Evolutionary conservation across 2,113 vertebrate species (phyloP), one percentile per base, ranked within the genome.

Genomic region (Hippocampus guttulatus): DNA sequence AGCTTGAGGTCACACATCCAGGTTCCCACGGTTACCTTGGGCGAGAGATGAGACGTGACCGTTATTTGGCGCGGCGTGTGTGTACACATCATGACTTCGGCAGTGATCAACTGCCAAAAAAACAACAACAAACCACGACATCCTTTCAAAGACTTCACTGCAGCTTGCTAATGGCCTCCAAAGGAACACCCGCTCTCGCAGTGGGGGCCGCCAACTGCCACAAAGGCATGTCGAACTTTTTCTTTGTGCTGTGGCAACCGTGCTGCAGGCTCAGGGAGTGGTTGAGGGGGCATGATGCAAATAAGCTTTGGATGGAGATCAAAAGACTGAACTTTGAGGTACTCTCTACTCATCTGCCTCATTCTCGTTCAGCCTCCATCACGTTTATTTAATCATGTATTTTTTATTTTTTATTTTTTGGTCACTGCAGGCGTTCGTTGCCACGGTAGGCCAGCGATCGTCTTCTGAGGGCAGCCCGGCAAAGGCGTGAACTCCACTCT

Each of bases 291-390:
- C 18, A 41, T 1, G 60, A 75, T 78, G 72, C 75, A 85, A 85
- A 86, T 76, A 61, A 20, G 65, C 69, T 68, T 83, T 76, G 83
- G 83, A 74, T 78, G 63, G 27, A 71, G 78, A 87, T 87, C 82
- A 86, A 86, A 88, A 84, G 80, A 84, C 65, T 75, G 75, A 76
- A 84, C 73, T 88, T 85, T 80, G 69, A 67, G 82, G 75, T 64
- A 33, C 57, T 76, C 69, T 38, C 75, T 33, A 40, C 33, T 51
- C 20, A 65, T 25, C 52, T 61, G 38, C 18, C 67, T 41, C 30
- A 30, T 68, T 45, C 21, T 16, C 4, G 33, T 38, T 61, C 69
- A 40, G 51, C 21, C 75, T 71, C 70, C 25, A 5, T 77, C 74
- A 76, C 74, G 71, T 57, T 45, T 64, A 27, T 71, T 58, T 65